Evolutionary conservation across 2,888 invertebrate species (phyloP), one percentile per base, ranked within the genome.

Genomic region (Phalangium opilio): DNA sequence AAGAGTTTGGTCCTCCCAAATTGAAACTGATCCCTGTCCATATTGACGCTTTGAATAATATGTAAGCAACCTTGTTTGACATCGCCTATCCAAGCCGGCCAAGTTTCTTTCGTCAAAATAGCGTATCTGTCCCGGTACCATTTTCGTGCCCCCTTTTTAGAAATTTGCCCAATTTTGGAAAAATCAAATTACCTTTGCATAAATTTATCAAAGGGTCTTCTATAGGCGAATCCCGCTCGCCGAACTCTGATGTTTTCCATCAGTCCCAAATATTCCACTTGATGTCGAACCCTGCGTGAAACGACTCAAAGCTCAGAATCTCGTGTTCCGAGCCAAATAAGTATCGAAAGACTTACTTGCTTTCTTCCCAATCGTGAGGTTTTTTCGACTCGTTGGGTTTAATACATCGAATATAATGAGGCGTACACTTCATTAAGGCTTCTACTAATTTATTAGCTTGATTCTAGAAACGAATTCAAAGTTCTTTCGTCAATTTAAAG

Each of bases 311-410:
- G 8, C 4, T 10, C 12, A 21, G 7, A 4, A n/a, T 40, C 10
- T 21, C 8, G 8, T 17, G 7, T 12, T 38, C 33, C n/a, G 18
- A 40, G 11, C 14, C 10, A 27, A 32, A 8, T 27, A 27, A 7
- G 4, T 27, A 27, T 27, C 14, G 1, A 2, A 38, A n/a, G 8
- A n/a, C 15, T 12, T 42, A 63, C 63, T 64, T 57, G 40, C 69
- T 65, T 34, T 75, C 72, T 56, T 79, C 77, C 75, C 77, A 79
- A 59, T 78, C 78, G 18, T 70, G 65, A 1, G 78, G 69, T 54
- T 68, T 69, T 62, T 78, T 78, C 17, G 76, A 77, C 61, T 79
- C 78, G 61, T 79, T 79, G 14, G 79, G 78, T 61, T 79, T 79
- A 57, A 79, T 77, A 61, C 78, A 79, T 44, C 78, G 68, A 50